Evolutionary conservation across 2,797 vertebrate species (phyloP).

Genomic region (Glyptemys insculpta): DNA sequence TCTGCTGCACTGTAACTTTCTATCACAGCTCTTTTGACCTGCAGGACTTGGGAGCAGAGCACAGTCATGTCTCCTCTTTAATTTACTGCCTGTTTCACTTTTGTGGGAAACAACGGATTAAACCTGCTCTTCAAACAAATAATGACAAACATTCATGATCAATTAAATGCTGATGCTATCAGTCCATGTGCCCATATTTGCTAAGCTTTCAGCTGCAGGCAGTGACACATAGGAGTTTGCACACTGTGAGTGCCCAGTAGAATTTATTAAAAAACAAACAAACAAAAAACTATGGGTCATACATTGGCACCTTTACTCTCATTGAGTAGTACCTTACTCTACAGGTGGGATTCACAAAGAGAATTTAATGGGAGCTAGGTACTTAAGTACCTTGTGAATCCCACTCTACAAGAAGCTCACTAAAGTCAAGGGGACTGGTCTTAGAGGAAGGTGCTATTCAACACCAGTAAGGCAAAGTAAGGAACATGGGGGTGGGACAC

Average conservation of each 20-base stretch:
- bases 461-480: not conserved
- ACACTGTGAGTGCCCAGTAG: not conserved
- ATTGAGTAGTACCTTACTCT: not conserved
- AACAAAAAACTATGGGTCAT: not conserved
- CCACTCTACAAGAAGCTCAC: not conserved
- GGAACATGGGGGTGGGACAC: not conserved
- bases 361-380: not conserved
- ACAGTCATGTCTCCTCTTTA: not conserved
- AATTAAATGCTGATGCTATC: not conserved
- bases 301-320: not conserved
- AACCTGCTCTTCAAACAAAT: not conserved
- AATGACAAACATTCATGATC: not conserved
- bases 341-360: not conserved
- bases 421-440: not conserved
- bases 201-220: not conserved
- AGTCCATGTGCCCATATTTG: not conserved
- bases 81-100: too few species aligned
- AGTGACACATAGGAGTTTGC: not conserved
- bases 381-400: not conserved
- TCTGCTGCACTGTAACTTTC: not conserved
- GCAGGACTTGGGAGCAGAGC: not conserved
- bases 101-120: not conserved
- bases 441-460: not conserved
- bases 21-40: not conserved
- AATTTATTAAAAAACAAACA: not conserved